These are phyloP conservation scores for Nemopilema nomurai DNA, from an alignment of 30 jellyfish, hydroid and myxozoan species.

Conservation along the genomic window DNA sequence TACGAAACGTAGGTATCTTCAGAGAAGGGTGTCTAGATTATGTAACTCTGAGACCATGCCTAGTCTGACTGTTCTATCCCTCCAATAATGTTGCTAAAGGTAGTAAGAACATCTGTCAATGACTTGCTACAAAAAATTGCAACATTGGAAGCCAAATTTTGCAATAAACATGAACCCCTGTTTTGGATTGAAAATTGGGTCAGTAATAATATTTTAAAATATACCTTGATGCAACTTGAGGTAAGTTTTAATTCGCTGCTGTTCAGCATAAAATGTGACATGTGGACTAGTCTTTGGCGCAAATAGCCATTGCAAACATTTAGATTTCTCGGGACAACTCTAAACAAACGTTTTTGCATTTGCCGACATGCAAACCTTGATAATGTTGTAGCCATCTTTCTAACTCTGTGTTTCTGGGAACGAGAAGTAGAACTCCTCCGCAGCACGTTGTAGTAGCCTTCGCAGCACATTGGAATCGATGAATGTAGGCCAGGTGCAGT, in stretches of 20 bases:
- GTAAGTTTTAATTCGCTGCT: conserved; percentile 25
- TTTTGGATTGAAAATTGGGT: too few species aligned
- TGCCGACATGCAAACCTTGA: background rate
- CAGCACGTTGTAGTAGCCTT: conserved; percentile 2
- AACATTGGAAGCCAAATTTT: too few species aligned
- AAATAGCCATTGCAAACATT: background rate
- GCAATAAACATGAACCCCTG: too few species aligned
- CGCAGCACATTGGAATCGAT: too few species aligned
- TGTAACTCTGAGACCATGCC: too few species aligned
- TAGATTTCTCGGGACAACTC: background rate
- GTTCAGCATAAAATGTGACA: background rate
- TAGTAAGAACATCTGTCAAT: too few species aligned
- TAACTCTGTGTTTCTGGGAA: background rate
- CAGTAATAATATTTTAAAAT: background rate
- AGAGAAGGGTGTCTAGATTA: too few species aligned
- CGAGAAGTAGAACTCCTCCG: background rate
- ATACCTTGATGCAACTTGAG: conserved; percentile 37
- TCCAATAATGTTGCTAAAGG: too few species aligned
- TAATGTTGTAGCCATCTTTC: conserved; percentile 1
- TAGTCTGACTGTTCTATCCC: too few species aligned
- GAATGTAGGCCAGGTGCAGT: conserved; percentile 12
- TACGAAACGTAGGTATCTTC: too few species aligned
- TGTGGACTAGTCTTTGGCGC: background rate
- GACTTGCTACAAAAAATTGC: too few species aligned
- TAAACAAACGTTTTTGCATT: background rate